A percentile compares a stretch with the other conserved stretches of the same genome.
phyloP scores from a whole-genome alignment of 2,113 vertebrate species.

The Synodontis membranacea region DNA sequence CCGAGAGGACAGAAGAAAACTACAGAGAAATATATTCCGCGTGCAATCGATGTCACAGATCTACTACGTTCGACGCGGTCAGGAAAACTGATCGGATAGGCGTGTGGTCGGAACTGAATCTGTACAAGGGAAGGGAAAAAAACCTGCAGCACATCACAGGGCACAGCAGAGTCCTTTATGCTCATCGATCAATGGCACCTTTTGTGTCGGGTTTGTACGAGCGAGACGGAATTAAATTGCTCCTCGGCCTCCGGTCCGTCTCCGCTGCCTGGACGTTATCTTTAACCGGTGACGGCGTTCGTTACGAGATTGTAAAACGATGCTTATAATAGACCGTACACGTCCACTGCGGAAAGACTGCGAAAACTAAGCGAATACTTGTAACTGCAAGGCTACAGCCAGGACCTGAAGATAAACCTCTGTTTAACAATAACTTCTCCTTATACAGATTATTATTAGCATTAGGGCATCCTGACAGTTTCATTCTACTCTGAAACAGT shows the following conservation, averaged over 20 bases:
- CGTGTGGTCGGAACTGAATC: not conserved
- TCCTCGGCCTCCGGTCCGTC: not conserved
- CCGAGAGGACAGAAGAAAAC: not conserved
- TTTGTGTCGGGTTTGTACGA: not conserved
- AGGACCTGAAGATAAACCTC: too few species aligned
- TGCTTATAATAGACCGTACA: too few species aligned
- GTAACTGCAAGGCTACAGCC: not conserved
- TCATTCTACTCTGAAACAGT: not conserved
- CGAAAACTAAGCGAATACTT: not conserved
- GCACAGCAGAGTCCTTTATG: constrained; percentile 17
- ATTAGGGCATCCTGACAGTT: not conserved
- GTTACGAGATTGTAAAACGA: not conserved
- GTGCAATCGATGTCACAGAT: not conserved
- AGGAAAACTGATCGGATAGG: not conserved
- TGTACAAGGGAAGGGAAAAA: not conserved
- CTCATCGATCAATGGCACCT: constrained; percentile 25
- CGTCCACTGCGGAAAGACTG: not conserved
- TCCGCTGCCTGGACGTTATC: not conserved
- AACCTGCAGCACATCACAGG: not conserved
- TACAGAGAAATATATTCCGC: not conserved
- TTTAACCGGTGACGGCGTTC: not conserved
- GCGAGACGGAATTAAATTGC: not conserved
- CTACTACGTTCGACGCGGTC: not conserved
- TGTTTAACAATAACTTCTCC: not conserved
- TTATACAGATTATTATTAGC: not conserved